phyloP scores from a whole-genome alignment of 1,140 invertebrate genomes.

The Acromyrmex heyeri region DNA sequence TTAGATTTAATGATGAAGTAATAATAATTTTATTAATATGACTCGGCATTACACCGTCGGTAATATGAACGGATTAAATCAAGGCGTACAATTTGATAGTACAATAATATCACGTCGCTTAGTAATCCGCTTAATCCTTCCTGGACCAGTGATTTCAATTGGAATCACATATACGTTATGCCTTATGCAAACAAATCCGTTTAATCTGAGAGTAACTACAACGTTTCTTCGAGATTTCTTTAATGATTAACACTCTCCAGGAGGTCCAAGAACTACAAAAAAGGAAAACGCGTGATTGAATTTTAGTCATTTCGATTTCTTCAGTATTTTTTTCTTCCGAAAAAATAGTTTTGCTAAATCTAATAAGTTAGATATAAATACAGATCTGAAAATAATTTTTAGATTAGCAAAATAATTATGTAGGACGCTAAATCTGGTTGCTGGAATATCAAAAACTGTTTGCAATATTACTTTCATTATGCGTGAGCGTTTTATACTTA shows the following conservation, averaged over 20 bases:
- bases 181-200: constrained; percentile 50
- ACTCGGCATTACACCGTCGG: constrained; percentile 28
- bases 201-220: constrained; percentile 29
- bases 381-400: no score
- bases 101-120: constrained; percentile 64
- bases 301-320: background rate
- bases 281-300: background rate
- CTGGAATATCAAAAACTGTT: no score
- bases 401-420: no score
- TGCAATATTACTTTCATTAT: background rate
- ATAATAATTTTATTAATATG: constrained; percentile 28
- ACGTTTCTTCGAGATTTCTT: constrained; percentile 7
- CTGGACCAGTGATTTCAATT: constrained; percentile 53
- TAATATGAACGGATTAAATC: constrained; percentile 58
- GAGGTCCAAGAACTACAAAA: no score
- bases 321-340: no score
- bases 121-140: constrained; percentile 62
- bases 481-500: no score
- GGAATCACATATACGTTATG: constrained; percentile 52
- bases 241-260: background rate
- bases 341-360: no score
- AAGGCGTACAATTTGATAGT: constrained; percentile 63
- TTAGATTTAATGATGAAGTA: background rate
- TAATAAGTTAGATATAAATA: no score
- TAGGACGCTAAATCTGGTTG: no score